Evolutionary conservation across 1,140 invertebrate species (phyloP).

Genomic region (Mercenaria mercenaria): DNA sequence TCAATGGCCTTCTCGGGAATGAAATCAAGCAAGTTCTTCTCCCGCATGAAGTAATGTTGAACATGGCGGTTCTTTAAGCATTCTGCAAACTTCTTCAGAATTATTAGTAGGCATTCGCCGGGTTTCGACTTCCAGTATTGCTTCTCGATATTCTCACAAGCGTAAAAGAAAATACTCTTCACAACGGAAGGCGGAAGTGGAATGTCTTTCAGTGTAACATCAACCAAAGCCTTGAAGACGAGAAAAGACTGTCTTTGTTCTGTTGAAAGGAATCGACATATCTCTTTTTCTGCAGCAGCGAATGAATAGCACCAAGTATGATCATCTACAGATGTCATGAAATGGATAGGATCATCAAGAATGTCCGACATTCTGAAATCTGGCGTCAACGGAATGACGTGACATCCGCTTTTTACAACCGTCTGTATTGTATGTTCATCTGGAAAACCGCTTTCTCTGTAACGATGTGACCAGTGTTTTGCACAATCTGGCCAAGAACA

Average conservation of each 20-base stretch:
- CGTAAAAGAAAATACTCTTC: constrained; percentile 54
- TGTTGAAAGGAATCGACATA: not conserved
- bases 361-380: not conserved
- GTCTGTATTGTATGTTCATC: not conserved
- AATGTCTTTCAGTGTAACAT: not conserved
- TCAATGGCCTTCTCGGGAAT: not conserved
- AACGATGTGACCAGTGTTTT: not conserved
- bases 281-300: constrained; percentile 19
- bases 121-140: constrained; percentile 8
- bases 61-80: not conserved
- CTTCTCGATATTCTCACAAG: constrained; percentile 31
- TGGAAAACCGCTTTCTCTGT: not conserved
- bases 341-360: not conserved
- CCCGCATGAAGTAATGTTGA: constrained; percentile 37
- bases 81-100: constrained; percentile 1
- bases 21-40: not conserved
- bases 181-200: not conserved
- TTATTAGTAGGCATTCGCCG: constrained; percentile 6
- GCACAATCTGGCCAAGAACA: not conserved
- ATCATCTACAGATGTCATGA: not conserved
- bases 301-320: constrained; percentile 30
- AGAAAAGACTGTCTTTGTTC: constrained; percentile 33
- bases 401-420: not conserved
- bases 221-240: not conserved
- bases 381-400: not conserved